A percentile compares a stretch with the other conserved stretches of the same genome.
These are phyloP conservation scores for Baccha elongata DNA, from an alignment of 2,888 invertebrate genomes.

Conservation along the genomic window DNA sequence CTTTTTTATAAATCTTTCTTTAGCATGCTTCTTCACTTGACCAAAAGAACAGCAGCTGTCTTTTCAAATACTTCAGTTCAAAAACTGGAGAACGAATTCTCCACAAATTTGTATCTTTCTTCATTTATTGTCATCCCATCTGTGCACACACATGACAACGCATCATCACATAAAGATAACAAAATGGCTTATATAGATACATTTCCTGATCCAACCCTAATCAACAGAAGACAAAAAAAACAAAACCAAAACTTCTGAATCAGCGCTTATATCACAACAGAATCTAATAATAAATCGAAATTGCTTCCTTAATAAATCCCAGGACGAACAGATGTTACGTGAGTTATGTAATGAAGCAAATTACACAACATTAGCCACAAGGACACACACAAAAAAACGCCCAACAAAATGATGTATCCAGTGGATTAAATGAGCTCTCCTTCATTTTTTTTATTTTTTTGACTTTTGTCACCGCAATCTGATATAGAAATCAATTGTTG, in stretches of 20 bases:
- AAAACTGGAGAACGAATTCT: too few species aligned
- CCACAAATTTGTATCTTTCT: neutral
- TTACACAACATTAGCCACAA: constrained; percentile 68
- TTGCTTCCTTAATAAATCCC: constrained; percentile 69
- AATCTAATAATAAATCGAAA: constrained; percentile 66
- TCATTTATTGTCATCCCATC: constrained; percentile 39
- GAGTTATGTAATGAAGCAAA: constrained; percentile 70
- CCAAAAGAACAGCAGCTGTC: too few species aligned
- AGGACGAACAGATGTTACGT: constrained; percentile 58
- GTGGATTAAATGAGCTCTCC: constrained; percentile 41
- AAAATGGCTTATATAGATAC: neutral
- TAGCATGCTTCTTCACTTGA: too few species aligned
- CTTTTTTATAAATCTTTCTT: too few species aligned
- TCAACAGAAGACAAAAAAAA: constrained; percentile 14
- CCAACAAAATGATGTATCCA: neutral
- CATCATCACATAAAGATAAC: constrained; percentile 33
- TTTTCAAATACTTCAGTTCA: too few species aligned
- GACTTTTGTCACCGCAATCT: constrained; percentile 70
- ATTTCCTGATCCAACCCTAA: constrained; percentile 24
- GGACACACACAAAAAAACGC: constrained; percentile 13
- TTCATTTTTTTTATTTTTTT: constrained; percentile 28
- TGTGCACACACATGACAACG: constrained; percentile 52
- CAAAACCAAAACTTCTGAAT: constrained; percentile 21
- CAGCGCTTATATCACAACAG: constrained; percentile 50
- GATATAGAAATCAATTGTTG: constrained; percentile 58